These are phyloP conservation scores for Hippotragus niger DNA, from an alignment of 2,113 vertebrate genomes.

Conservation along the genomic window DNA sequence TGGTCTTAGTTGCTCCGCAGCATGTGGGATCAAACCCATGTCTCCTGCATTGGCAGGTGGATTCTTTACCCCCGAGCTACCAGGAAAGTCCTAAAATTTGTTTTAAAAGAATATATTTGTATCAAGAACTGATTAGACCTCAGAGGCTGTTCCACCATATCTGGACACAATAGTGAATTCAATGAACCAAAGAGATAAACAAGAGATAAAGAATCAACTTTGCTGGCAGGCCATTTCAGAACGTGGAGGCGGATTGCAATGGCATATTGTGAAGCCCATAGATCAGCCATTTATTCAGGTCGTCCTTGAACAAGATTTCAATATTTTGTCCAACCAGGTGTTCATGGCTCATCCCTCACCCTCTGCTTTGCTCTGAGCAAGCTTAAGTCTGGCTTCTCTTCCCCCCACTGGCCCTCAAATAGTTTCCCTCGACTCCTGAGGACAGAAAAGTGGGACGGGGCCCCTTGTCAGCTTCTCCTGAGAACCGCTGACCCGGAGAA, in stretches of 20 bases:
- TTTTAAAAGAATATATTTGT: background rate
- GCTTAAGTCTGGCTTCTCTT: too few species aligned
- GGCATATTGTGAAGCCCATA: too few species aligned
- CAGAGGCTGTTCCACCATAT: background rate
- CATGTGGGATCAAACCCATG: background rate
- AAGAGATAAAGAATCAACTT: too few species aligned
- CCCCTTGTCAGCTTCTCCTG: background rate
- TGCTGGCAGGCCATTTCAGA: background rate
- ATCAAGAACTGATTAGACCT: background rate
- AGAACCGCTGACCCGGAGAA: background rate
- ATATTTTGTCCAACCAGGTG: background rate
- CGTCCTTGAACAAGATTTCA: background rate
- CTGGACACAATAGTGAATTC: background rate
- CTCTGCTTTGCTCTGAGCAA: background rate
- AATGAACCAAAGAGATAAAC: background rate
- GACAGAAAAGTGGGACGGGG: background rate
- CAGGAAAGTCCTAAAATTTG: background rate
- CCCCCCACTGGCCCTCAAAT: background rate
- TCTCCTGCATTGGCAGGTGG: background rate
- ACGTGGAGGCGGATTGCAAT: background rate
- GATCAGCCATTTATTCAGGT: background rate
- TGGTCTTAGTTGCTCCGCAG: background rate
- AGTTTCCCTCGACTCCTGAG: fast-evolving
- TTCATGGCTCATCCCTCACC: background rate
- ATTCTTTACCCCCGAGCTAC: background rate